These are phyloP conservation scores for Gallinago solitaria DNA, from an alignment of 2,797 vertebrate species.

Conservation along the genomic window DNA sequence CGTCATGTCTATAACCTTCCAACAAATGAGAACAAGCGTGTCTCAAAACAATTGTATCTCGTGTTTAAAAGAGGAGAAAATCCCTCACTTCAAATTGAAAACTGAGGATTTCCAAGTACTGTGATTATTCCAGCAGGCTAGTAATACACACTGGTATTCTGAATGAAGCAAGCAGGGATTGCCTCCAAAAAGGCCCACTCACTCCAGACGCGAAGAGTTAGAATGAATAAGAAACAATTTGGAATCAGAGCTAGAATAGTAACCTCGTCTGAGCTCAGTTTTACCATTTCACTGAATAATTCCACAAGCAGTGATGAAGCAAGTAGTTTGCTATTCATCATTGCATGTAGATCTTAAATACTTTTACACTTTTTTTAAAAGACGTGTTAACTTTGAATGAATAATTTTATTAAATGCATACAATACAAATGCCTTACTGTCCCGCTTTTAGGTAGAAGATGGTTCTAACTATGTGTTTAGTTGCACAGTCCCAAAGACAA, in stretches of 20 bases:
- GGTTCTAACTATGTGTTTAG: neutral
- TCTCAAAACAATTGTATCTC: neutral
- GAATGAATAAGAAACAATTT: rapidly evolving
- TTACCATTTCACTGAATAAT: neutral
- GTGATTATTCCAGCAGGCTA: neutral
- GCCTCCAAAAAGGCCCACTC: neutral
- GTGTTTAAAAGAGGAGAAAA: neutral
- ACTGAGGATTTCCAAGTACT: neutral
- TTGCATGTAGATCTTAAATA: rapidly evolving
- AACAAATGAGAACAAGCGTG: neutral
- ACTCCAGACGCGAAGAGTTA: neutral
- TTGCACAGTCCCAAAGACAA: neutral
- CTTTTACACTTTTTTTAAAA: neutral
- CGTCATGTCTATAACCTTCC: constrained; percentile 97
- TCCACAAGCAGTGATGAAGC: neutral
- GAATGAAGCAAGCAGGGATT: rapidly evolving
- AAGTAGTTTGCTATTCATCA: rapidly evolving
- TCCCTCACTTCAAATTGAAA: neutral
- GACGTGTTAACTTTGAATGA: neutral
- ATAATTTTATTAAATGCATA: neutral
- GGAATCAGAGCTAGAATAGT: neutral
- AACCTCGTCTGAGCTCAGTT: neutral
- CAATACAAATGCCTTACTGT: neutral
- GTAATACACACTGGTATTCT: neutral
- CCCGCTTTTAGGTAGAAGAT: neutral